Evolutionary conservation across 2,113 vertebrate species (phyloP).

Genomic region (Ramphastos sulfuratus): DNA sequence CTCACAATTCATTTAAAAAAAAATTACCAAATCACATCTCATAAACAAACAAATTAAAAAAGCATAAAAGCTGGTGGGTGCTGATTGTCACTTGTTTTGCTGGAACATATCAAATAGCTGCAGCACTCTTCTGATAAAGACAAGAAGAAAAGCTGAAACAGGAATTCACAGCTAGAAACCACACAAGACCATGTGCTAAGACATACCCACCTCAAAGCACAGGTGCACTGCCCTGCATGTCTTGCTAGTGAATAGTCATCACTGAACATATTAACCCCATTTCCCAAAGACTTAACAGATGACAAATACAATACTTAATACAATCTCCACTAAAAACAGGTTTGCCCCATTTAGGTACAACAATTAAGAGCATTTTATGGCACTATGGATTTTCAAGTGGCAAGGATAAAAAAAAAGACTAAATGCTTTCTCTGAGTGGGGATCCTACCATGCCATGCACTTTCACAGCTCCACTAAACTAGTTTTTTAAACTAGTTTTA

Average conservation of each 20-base stretch:
- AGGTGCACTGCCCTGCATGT: conserved; percentile 5
- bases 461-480: neutral
- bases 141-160: conserved; percentile 50
- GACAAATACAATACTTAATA: neutral
- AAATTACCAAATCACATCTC: neutral
- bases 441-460: neutral
- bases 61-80: neutral
- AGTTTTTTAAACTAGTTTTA: too few relatives aligned
- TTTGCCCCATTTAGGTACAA: neutral
- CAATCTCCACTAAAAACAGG: neutral
- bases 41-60: neutral
- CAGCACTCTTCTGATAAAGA: conserved; percentile 36
- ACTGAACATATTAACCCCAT: neutral
- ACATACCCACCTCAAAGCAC: neutral
- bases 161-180: conserved; percentile 75
- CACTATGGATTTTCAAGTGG: neutral
- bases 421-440: neutral
- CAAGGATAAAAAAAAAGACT: neutral
- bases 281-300: neutral
- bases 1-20: neutral
- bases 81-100: conserved; percentile 21
- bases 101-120: conserved; percentile 37
- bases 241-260: neutral
- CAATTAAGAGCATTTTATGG: neutral
- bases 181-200: conserved; percentile 12